Conservation (phyloP, 92 coral and sea anemone genomes). For the Virgularia gustaviana region DNA sequence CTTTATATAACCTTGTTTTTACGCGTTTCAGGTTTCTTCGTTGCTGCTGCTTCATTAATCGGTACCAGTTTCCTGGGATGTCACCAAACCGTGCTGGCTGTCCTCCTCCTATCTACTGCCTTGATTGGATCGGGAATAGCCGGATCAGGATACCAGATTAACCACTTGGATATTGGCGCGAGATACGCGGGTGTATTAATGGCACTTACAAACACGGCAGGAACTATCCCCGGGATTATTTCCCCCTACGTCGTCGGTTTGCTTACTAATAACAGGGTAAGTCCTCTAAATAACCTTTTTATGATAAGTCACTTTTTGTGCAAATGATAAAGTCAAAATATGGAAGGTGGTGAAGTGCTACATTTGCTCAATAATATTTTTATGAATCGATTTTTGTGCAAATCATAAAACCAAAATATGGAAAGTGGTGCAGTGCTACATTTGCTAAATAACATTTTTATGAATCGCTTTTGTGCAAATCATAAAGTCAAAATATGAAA, state of each 20-base stretch:
- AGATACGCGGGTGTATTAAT: conserved; percentile 90
- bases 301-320: too few relatives aligned
- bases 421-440: too few relatives aligned
- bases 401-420: too few relatives aligned
- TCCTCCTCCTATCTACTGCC: conserved; percentile 68
- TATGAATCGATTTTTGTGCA: too few relatives aligned
- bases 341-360: too few relatives aligned
- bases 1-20: not conserved
- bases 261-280: conserved; percentile 74
- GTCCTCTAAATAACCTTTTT: too few relatives aligned
- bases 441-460: too few relatives aligned
- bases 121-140: conserved; percentile 57
- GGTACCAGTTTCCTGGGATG: conserved; percentile 86
- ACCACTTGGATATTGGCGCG: conserved; percentile 87
- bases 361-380: too few relatives aligned
- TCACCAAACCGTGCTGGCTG: conserved; percentile 65
- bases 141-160: conserved; percentile 60
- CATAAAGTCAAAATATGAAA: too few relatives aligned
- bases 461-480: too few relatives aligned
- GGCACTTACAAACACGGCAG: conserved; percentile 82
- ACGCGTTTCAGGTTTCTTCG: conserved; percentile 58
- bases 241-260: conserved; percentile 79
- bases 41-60: conserved; percentile 75
- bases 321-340: too few relatives aligned
- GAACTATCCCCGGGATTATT: conserved; percentile 74